Evolutionary conservation across 2,113 vertebrate species (phyloP).

Genomic region (Pogona vitticeps): DNA sequence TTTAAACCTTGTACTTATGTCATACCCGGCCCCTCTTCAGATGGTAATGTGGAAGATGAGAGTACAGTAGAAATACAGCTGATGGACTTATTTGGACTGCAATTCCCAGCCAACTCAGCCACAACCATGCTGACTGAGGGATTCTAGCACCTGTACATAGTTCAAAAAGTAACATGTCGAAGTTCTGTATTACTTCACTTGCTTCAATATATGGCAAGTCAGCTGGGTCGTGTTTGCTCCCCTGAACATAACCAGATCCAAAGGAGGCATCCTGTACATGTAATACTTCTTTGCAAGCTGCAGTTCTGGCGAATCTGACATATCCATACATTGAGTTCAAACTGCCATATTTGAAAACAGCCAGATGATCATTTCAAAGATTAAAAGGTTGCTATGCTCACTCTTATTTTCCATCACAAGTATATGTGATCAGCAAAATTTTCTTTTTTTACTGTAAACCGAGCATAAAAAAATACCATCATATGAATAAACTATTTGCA

Average conservation of each 20-base stretch:
- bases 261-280: neutral
- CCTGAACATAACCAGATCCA: neutral
- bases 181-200: too few species aligned
- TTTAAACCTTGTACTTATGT: too few species aligned
- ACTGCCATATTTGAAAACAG: neutral
- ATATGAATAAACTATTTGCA: neutral
- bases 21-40: too few species aligned
- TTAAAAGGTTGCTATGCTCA: neutral
- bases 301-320: neutral
- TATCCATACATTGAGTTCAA: neutral
- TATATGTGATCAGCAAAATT: neutral
- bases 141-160: too few species aligned
- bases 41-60: too few species aligned
- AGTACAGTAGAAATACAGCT: too few species aligned
- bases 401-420: neutral
- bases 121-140: too few species aligned
- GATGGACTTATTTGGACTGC: too few species aligned
- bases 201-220: too few species aligned
- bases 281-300: neutral
- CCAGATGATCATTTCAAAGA: neutral
- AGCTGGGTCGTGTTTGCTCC: too few species aligned
- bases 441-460: fast-evolving
- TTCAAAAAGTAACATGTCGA: too few species aligned
- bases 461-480: neutral
- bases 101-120: too few species aligned